Conservation (phyloP, 2,113 vertebrate genomes). For the Pao palembangensis region DNA sequence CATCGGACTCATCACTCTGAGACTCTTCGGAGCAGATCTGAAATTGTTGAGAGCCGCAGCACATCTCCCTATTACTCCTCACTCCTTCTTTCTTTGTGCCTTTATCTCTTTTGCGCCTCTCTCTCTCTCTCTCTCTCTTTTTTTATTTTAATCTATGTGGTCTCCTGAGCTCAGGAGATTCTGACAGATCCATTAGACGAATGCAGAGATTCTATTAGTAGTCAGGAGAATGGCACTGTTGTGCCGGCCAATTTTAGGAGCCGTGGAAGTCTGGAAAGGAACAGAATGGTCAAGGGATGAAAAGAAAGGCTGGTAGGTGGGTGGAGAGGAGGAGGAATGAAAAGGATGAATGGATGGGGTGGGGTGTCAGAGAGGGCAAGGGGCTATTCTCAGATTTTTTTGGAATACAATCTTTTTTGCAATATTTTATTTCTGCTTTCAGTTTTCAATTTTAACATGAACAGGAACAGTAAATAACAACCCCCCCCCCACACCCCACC, state of each 20-base stretch:
- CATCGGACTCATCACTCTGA: slow-evolving; percentile 41
- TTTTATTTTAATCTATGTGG: slow-evolving; percentile 54
- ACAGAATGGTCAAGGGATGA: slow-evolving; percentile 43
- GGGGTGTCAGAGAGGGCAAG: neutral
- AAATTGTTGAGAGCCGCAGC: slow-evolving; percentile 22
- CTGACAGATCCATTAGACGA: slow-evolving; percentile 69
- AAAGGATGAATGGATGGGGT: slow-evolving; percentile 10
- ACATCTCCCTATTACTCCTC: slow-evolving; percentile 5
- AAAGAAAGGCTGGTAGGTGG: slow-evolving; percentile 28
- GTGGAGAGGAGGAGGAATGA: slow-evolving; percentile 6
- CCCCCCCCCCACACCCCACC: too few species aligned
- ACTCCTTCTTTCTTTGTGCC: slow-evolving; percentile 4
- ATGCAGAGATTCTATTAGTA: slow-evolving; percentile 66
- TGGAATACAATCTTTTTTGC: too few species aligned
- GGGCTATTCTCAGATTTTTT: neutral
- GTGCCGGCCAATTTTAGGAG: slow-evolving; percentile 49
- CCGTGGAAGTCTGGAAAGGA: slow-evolving; percentile 31
- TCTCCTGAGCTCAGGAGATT: slow-evolving; percentile 51
- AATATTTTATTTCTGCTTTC: too few species aligned
- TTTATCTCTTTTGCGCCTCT: slow-evolving; percentile 7
- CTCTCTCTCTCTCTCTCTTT: slow-evolving; percentile 36
- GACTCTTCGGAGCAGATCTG: slow-evolving; percentile 24
- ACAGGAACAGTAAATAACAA: too few species aligned
- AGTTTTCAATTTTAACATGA: too few species aligned
- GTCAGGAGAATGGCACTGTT: slow-evolving; percentile 58